Evolutionary conservation across 2,888 invertebrate species (phyloP).

Genomic region (Ophion costatus): DNA sequence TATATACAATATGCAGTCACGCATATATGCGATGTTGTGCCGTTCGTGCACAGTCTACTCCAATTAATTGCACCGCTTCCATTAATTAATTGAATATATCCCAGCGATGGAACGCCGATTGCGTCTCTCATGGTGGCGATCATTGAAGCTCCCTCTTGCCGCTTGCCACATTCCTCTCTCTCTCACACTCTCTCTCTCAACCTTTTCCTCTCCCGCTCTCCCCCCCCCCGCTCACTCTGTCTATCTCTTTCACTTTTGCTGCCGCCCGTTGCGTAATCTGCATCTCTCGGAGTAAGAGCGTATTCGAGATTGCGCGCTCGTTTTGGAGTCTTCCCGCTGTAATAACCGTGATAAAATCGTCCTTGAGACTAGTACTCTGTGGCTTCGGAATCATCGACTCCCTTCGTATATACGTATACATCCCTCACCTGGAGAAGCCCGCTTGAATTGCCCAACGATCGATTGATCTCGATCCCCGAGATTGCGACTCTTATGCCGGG

Average conservation of each 20-base stretch:
- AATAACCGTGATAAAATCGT: conserved; percentile 68
- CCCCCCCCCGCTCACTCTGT: too few relatives aligned
- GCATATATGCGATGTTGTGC: conserved; percentile 11
- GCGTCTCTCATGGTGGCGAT: conserved; percentile 61
- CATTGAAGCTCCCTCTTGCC: conserved; percentile 41
- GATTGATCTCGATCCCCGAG: conserved; percentile 65
- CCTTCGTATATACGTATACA: neutral
- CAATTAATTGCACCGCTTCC: conserved; percentile 79
- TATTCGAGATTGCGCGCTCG: conserved; percentile 56
- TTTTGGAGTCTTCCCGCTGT: conserved; percentile 60
- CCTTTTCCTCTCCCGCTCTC: too few relatives aligned
- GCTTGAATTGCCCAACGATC: conserved; percentile 64
- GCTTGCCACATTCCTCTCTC: too few relatives aligned
- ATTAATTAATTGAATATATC: conserved; percentile 80
- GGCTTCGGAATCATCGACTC: conserved; percentile 20
- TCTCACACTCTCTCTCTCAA: too few relatives aligned
- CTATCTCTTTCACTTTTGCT: conserved; percentile 17
- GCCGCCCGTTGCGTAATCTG: conserved; percentile 62
- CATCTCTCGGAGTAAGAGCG: conserved; percentile 58
- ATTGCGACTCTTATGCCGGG: conserved; percentile 57
- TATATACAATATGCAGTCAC: conserved; percentile 5
- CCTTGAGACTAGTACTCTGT: conserved; percentile 47
- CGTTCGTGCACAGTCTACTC: conserved; percentile 34
- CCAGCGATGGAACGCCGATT: conserved; percentile 73
- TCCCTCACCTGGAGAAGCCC: conserved; percentile 28